Percentiles rank a stretch among this genome's conserved stretches.
Evolutionary conservation across 37 sponge, comb jelly and placozoan genomes (phyloP).

Genomic region (Oopsacas minuta): DNA sequence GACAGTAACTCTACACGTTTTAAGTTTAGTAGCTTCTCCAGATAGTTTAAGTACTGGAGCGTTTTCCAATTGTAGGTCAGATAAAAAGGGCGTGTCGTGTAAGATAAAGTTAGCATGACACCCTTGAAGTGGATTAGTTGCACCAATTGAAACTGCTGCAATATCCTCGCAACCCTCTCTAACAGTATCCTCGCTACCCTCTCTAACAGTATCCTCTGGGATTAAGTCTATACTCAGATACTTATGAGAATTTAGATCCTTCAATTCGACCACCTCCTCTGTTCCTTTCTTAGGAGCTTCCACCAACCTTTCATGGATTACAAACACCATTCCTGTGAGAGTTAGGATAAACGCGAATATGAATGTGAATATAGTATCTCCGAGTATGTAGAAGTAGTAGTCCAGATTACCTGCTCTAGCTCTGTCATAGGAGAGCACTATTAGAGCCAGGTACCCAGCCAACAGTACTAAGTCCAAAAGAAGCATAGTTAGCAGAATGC

Average conservation of each 20-base stretch:
- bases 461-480: not conserved
- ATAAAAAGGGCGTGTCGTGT: not conserved
- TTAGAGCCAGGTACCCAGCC: not conserved
- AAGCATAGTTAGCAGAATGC: not conserved
- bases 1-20: not conserved
- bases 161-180: not conserved
- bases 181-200: too few relatives aligned
- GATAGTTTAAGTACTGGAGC: not conserved
- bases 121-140: not conserved
- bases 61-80: not conserved
- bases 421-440: not conserved
- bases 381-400: not conserved
- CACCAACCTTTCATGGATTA: not conserved
- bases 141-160: not conserved
- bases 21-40: not conserved
- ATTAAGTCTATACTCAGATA: not conserved
- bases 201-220: not conserved
- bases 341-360: not conserved
- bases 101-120: not conserved
- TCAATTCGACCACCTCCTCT: not conserved
- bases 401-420: not conserved
- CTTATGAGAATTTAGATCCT: not conserved
- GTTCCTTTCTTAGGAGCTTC: not conserved
- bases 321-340: constrained; percentile 6
- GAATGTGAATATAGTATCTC: not conserved